Percentiles rank a stretch among this genome's conserved stretches.
Conservation (phyloP, 2,888 invertebrate genomes). For the Anthoptus insignis region DNA sequence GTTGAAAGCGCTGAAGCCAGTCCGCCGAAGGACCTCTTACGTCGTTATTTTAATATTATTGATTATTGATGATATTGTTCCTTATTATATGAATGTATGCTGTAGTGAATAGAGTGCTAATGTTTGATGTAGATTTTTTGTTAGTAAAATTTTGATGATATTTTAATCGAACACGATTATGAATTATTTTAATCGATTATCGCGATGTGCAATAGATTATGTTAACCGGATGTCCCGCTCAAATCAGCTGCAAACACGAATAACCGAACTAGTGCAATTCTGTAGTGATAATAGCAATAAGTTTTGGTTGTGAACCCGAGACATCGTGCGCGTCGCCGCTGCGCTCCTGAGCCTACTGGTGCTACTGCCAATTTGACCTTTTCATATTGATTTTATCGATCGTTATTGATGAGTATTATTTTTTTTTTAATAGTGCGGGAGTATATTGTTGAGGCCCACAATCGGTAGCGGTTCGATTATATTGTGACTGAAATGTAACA, state of each 20-base stretch:
- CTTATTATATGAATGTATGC: slow-evolving; percentile 84
- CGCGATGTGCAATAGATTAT: slow-evolving; percentile 68
- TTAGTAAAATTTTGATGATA: slow-evolving; percentile 80
- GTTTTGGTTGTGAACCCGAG: slow-evolving; percentile 84
- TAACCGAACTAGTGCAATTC: slow-evolving; percentile 81
- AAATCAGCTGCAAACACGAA: slow-evolving; percentile 67
- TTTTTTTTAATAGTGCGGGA: slow-evolving; percentile 71
- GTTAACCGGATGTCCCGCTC: slow-evolving; percentile 68
- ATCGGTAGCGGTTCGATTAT: slow-evolving; percentile 76
- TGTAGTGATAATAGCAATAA: slow-evolving; percentile 85
- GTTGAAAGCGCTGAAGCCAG: slow-evolving; percentile 61
- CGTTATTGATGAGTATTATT: slow-evolving; percentile 82
- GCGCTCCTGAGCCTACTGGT: slow-evolving; percentile 65
- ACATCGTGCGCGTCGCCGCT: slow-evolving; percentile 65
- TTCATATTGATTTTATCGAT: slow-evolving; percentile 74
- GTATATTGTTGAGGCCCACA: slow-evolving; percentile 75
- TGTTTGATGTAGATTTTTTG: slow-evolving; percentile 85
- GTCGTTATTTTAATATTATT: slow-evolving; percentile 70
- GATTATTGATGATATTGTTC: slow-evolving; percentile 85
- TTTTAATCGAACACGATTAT: slow-evolving; percentile 79
- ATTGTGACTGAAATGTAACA: slow-evolving; percentile 86
- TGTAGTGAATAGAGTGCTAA: slow-evolving; percentile 85
- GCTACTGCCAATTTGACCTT: slow-evolving; percentile 73
- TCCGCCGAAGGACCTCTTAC: slow-evolving; percentile 39
- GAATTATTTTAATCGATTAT: slow-evolving; percentile 71